These are phyloP conservation scores for Batillaria attramentaria DNA, from an alignment of 1,140 invertebrate species.

Conservation along the genomic window DNA sequence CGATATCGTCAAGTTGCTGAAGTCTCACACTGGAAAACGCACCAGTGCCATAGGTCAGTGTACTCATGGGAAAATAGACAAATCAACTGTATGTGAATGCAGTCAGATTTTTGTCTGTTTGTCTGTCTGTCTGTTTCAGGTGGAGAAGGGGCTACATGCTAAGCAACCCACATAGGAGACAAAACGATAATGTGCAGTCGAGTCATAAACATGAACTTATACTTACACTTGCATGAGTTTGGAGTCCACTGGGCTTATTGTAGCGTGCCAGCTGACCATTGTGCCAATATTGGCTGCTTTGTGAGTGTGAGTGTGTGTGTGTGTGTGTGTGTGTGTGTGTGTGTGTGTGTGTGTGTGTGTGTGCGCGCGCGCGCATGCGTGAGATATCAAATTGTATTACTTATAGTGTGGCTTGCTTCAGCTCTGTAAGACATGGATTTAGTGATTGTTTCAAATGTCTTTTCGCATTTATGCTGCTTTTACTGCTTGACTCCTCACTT, in stretches of 20 bases:
- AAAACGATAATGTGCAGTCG: background rate
- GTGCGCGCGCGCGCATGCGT: background rate
- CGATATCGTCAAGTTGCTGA: slow-evolving; percentile 91
- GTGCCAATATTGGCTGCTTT: background rate
- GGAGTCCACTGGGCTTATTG: too few species aligned
- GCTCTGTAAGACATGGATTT: too few species aligned
- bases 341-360: slow-evolving; percentile 11
- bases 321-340: slow-evolving; percentile 12
- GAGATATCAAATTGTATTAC: background rate
- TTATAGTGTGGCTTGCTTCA: too few species aligned
- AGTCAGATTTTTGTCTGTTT: too few species aligned
- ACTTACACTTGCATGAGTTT: too few species aligned
- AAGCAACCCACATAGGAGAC: background rate
- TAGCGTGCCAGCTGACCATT: background rate
- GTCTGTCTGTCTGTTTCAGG: background rate
- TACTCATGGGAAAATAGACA: too few species aligned
- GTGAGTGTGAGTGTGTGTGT: background rate
- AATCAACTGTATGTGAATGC: too few species aligned
- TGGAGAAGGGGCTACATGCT: background rate
- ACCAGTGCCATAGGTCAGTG: slow-evolving; percentile 73
- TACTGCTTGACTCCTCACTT: too few species aligned
- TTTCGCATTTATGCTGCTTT: too few species aligned
- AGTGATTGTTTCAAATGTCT: too few species aligned
- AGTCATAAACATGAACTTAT: background rate
- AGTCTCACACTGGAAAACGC: slow-evolving; percentile 88